These are phyloP conservation scores for Orbicella faveolata DNA, from an alignment of 64 coral and sea anemone species.

Conservation along the genomic window DNA sequence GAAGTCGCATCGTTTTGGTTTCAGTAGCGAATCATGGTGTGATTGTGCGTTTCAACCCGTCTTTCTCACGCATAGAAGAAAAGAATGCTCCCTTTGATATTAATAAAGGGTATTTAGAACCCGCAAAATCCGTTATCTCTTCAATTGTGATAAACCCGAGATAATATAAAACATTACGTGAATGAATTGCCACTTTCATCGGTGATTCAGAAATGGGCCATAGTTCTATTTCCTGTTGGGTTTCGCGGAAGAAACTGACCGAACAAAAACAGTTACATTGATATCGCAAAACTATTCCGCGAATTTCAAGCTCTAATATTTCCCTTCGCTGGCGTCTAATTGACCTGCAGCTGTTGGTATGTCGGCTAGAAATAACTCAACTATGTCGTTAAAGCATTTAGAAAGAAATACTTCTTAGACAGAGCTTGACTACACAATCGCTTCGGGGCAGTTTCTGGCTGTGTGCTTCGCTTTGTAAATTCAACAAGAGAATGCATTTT, in stretches of 20 bases:
- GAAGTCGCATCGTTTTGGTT: not conserved
- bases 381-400: not conserved
- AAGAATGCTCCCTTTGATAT: conserved; percentile 3
- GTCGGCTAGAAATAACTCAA: not conserved
- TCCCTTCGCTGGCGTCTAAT: not conserved
- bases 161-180: conserved; percentile 1
- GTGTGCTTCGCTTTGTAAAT: conserved; percentile 3
- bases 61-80: not conserved
- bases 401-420: not conserved
- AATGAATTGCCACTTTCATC: not conserved
- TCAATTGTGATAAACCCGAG: not conserved
- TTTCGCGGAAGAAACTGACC: not conserved
- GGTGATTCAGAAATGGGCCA: not conserved
- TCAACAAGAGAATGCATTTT: not conserved
- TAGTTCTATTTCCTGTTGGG: conserved; percentile 15
- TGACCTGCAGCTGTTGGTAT: not conserved
- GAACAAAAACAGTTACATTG: not conserved
- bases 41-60: not conserved
- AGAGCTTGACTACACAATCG: not conserved
- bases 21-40: not conserved
- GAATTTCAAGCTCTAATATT: not conserved
- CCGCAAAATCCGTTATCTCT: conserved; percentile 24
- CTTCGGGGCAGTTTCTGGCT: conserved; percentile 12
- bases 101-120: not conserved
- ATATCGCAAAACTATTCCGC: not conserved